phyloP scores from a whole-genome alignment of 2,113 vertebrate genomes.

The Myanophis thanlyinensis region DNA sequence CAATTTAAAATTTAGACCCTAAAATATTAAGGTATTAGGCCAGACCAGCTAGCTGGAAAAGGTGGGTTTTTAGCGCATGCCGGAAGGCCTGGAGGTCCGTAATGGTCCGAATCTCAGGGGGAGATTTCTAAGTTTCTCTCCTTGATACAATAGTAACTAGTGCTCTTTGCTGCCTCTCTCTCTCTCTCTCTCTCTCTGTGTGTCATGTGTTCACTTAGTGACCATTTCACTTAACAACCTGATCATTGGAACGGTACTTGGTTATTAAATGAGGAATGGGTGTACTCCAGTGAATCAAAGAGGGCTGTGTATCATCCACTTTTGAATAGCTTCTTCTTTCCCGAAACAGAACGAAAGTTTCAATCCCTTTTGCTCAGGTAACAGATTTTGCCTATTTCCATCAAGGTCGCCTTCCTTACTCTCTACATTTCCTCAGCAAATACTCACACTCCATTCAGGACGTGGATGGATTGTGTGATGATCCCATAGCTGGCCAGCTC shows the following conservation, averaged over 20 bases:
- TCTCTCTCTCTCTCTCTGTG: too few relatives aligned
- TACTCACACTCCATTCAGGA: constrained; percentile 89
- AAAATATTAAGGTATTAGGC: too few relatives aligned
- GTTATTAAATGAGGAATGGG: background rate
- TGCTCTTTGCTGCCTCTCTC: too few relatives aligned
- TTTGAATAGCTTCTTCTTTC: background rate
- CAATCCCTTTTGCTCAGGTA: background rate
- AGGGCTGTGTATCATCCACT: background rate
- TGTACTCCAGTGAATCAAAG: background rate
- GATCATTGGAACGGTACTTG: background rate
- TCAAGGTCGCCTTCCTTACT: background rate
- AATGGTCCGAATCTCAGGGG: too few relatives aligned
- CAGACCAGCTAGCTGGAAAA: too few relatives aligned
- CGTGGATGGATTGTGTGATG: constrained; percentile 82
- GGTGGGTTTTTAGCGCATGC: too few relatives aligned
- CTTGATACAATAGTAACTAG: background rate
- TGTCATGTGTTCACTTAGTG: background rate
- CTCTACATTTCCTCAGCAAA: accelerated
- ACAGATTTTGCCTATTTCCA: background rate
- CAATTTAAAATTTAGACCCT: too few relatives aligned
- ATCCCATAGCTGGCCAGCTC: constrained; percentile 74
- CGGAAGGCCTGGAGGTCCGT: too few relatives aligned
- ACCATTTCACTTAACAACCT: background rate
- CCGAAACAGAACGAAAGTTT: background rate
- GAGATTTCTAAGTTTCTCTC: background rate